phyloP scores from a whole-genome alignment of 2,888 invertebrate species.

The Adelognathus sp. region DNA sequence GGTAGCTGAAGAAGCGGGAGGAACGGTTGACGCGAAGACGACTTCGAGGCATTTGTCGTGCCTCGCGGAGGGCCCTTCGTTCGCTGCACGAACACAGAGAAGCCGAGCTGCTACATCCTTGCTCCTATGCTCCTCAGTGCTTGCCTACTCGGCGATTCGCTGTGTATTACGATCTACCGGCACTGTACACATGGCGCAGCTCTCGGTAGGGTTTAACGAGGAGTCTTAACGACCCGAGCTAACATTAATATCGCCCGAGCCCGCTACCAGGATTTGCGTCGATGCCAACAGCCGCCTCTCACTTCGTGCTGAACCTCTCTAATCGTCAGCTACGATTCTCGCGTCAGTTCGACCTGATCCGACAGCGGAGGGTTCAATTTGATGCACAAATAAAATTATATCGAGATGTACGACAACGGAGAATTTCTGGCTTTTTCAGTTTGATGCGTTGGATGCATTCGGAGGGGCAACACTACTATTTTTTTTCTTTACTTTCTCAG shows the following conservation, averaged over 20 bases:
- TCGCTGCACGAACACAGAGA: background rate
- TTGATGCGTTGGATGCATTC: too few relatives aligned
- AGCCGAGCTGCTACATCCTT: background rate
- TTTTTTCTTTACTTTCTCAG: too few relatives aligned
- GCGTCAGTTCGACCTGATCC: too few relatives aligned
- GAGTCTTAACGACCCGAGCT: conserved; percentile 1
- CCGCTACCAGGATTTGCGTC: background rate
- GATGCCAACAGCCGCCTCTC: background rate
- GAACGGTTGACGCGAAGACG: conserved; percentile 29
- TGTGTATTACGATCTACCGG: conserved; percentile 11
- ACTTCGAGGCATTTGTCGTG: background rate
- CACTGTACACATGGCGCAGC: background rate
- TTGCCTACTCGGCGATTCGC: background rate
- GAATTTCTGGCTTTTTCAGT: too few relatives aligned
- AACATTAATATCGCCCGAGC: conserved; percentile 1
- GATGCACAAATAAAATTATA: too few relatives aligned
- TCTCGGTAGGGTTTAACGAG: conserved; percentile 32
- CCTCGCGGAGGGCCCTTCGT: background rate
- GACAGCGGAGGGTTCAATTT: too few relatives aligned
- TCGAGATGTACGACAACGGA: too few relatives aligned
- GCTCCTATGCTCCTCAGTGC: conserved; percentile 2
- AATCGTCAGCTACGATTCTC: background rate
- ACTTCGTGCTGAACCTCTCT: conserved; percentile 1
- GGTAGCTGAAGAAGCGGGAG: conserved; percentile 31
- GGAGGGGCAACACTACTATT: too few relatives aligned